phyloP scores from a whole-genome alignment of 2,888 invertebrate genomes.

The Xestia xanthographa region DNA sequence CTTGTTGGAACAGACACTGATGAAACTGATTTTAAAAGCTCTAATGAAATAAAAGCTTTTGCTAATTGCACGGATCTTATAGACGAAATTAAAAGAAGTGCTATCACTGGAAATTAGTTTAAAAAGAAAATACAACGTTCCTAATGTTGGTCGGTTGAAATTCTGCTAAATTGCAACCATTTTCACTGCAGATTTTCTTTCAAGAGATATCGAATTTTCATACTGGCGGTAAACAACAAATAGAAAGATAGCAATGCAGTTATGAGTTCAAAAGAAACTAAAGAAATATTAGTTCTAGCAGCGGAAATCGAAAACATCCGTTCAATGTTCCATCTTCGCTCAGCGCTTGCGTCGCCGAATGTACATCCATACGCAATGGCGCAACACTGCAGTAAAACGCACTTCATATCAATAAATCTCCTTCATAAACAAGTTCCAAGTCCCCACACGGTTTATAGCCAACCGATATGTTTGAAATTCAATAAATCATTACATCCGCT shows the following conservation, averaged over 20 bases:
- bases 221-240: background rate
- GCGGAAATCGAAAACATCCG: constrained; percentile 53
- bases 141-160: no score
- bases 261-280: constrained; percentile 33
- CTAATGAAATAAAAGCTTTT: constrained; percentile 22
- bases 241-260: background rate
- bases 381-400: constrained; percentile 78
- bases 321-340: constrained; percentile 52
- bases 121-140: background rate
- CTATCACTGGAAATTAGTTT: background rate
- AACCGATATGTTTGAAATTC: constrained; percentile 83
- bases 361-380: constrained; percentile 72
- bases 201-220: background rate
- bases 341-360: constrained; percentile 60
- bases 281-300: constrained; percentile 20
- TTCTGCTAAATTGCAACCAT: background rate
- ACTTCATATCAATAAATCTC: constrained; percentile 82
- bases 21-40: constrained; percentile 24
- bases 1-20: constrained; percentile 28
- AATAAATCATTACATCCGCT: constrained; percentile 88
- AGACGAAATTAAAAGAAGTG: background rate
- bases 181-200: background rate
- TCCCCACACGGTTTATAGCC: constrained; percentile 79
- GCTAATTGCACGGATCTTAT: background rate
- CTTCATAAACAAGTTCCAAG: constrained; percentile 81